A percentile compares a stretch with the other conserved stretches of the same genome.
These are phyloP conservation scores for Phymatocera aterrima DNA, from an alignment of 2,888 invertebrate genomes.

Conservation along the genomic window DNA sequence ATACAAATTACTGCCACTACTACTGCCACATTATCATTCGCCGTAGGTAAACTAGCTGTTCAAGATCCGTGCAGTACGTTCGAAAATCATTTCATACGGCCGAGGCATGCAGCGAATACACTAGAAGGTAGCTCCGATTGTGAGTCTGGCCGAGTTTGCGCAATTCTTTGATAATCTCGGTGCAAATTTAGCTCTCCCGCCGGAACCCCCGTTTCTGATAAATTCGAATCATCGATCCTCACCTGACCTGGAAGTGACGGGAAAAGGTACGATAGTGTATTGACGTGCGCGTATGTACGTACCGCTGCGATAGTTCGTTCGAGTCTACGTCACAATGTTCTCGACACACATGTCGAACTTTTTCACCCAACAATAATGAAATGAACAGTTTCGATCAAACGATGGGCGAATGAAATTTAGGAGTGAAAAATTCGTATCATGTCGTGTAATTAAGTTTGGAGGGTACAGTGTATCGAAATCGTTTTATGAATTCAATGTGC, in stretches of 20 bases:
- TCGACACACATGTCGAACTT: slow-evolving; percentile 8
- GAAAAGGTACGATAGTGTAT: too few relatives aligned
- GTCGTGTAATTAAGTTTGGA: background rate
- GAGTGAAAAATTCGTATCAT: background rate
- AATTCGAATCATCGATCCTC: background rate
- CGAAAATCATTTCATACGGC: too few relatives aligned
- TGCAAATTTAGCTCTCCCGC: slow-evolving; percentile 11
- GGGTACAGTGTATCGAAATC: background rate
- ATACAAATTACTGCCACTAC: too few relatives aligned
- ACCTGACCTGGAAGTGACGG: background rate
- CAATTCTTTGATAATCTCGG: background rate
- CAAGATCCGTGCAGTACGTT: background rate
- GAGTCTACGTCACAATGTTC: background rate
- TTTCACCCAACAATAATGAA: background rate
- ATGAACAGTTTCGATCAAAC: slow-evolving; percentile 9
- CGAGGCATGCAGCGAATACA: too few relatives aligned
- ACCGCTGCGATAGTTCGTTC: background rate
- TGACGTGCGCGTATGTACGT: background rate
- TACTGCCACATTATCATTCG: slow-evolving; percentile 24
- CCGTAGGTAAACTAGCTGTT: background rate
- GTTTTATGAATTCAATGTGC: too few relatives aligned
- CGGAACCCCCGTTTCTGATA: background rate
- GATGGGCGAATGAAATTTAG: too few relatives aligned
- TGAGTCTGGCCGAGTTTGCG: background rate
- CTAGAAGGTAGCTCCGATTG: too few relatives aligned